Percentiles rank a stretch among this genome's conserved stretches.
Evolutionary conservation across 2,888 invertebrate genomes (phyloP).

Genomic region (Sminthurinus aureus): DNA sequence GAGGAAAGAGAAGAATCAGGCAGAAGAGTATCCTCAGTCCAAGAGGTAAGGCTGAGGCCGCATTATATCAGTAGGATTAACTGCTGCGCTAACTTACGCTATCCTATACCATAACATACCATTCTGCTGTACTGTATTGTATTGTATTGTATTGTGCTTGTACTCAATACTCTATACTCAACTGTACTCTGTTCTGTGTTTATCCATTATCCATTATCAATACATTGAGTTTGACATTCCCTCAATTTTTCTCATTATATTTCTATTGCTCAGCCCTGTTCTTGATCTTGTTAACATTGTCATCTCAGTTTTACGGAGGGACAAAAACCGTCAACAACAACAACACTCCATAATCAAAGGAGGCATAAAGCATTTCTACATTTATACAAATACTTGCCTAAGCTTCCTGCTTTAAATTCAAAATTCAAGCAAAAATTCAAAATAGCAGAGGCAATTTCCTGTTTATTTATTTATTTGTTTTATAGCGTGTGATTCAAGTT

Average conservation of each 20-base stretch:
- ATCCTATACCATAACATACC: background rate
- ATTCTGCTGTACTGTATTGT: background rate
- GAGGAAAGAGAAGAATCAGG: background rate
- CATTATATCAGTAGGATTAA: slow-evolving; percentile 4
- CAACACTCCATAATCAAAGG: too few species aligned
- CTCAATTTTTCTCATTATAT: background rate
- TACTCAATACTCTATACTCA: background rate
- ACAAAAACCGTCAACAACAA: too few species aligned
- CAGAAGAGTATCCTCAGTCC: slow-evolving; percentile 30
- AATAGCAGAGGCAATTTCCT: too few species aligned
- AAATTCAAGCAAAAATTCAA: too few species aligned
- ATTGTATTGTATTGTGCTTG: background rate
- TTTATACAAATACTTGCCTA: too few species aligned
- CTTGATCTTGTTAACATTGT: too few species aligned
- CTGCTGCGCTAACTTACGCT: background rate
- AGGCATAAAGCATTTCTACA: too few species aligned
- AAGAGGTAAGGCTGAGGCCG: slow-evolving; percentile 34
- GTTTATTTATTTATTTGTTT: too few species aligned
- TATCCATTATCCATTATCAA: background rate
- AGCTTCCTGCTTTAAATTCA: too few species aligned
- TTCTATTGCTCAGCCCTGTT: too few species aligned
- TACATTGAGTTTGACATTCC: background rate
- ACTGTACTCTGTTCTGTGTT: background rate
- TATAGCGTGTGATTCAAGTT: too few species aligned
- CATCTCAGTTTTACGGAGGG: too few species aligned